Conservation (phyloP, 2,797 vertebrate species). For the Pseudochirops corinnae region DNA sequence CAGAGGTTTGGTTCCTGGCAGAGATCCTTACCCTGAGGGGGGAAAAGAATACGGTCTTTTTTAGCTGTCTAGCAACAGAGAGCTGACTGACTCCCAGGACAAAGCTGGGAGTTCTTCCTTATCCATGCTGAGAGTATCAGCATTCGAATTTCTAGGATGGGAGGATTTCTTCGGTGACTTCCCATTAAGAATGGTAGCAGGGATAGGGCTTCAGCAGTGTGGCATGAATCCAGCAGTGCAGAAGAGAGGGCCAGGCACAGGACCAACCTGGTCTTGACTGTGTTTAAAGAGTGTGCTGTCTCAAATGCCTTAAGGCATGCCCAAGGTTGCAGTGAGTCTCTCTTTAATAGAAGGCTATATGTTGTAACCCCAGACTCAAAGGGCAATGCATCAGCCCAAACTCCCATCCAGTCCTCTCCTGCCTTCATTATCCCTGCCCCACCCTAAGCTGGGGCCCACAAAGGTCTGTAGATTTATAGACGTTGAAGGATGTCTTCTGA, state of each 20-base stretch:
- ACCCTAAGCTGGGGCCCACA: not conserved
- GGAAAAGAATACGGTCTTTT: not conserved
- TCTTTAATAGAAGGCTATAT: conserved; percentile 37
- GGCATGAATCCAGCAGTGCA: conserved; percentile 73
- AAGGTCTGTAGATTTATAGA: not conserved
- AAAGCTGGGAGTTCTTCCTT: conserved; percentile 54
- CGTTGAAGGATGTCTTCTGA: not conserved
- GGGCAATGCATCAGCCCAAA: not conserved
- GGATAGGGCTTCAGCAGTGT: conserved; percentile 35
- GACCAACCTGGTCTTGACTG: conserved; percentile 73
- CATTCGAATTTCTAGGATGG: conserved; percentile 35
- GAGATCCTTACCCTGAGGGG: conserved; percentile 28
- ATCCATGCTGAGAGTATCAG: conserved; percentile 53
- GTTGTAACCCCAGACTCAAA: conserved; percentile 16
- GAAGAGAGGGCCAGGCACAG: conserved; percentile 62
- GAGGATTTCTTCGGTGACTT: conserved; percentile 54
- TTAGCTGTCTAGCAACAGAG: conserved; percentile 56
- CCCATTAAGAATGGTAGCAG: not conserved
- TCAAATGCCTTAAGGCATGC: conserved; percentile 21
- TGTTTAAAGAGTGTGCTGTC: conserved; percentile 76
- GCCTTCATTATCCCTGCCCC: not conserved
- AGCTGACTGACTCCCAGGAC: conserved; percentile 25
- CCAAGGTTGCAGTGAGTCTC: conserved; percentile 33
- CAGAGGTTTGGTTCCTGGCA: conserved; percentile 14
- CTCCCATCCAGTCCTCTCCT: not conserved